These are phyloP conservation scores for Trachelus stipa DNA, from an alignment of 2,888 invertebrate species.

Conservation along the genomic window DNA sequence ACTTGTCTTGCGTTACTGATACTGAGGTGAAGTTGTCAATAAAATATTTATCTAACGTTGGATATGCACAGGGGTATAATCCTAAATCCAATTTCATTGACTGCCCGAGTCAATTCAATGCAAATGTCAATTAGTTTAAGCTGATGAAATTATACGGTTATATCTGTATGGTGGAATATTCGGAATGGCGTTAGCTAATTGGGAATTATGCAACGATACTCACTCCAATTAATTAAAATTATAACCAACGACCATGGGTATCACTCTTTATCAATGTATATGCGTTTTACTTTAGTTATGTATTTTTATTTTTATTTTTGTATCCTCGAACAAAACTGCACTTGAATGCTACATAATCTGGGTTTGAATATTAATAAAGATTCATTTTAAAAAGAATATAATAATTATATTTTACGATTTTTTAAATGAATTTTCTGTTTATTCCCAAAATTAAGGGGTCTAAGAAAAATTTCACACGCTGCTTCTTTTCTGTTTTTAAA, in stretches of 20 bases:
- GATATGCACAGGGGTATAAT: neutral
- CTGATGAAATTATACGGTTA: neutral
- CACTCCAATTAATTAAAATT: neutral
- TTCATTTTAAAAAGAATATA: neutral
- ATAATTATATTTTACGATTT: too few relatives aligned
- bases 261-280: neutral
- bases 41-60: neutral
- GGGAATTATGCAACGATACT: neutral
- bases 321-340: neutral
- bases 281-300: neutral
- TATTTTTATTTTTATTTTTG: neutral
- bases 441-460: neutral
- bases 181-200: neutral
- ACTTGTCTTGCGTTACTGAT: neutral
- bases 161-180: neutral
- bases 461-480: neutral
- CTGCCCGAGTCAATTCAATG: neutral
- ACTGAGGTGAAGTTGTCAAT: neutral
- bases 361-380: neutral
- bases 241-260: neutral
- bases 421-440: neutral
- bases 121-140: neutral
- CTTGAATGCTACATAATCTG: neutral
- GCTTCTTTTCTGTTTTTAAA: neutral
- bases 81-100: neutral